These are phyloP conservation scores for Orussus abietinus DNA, from an alignment of 1,140 invertebrate genomes.

Conservation along the genomic window DNA sequence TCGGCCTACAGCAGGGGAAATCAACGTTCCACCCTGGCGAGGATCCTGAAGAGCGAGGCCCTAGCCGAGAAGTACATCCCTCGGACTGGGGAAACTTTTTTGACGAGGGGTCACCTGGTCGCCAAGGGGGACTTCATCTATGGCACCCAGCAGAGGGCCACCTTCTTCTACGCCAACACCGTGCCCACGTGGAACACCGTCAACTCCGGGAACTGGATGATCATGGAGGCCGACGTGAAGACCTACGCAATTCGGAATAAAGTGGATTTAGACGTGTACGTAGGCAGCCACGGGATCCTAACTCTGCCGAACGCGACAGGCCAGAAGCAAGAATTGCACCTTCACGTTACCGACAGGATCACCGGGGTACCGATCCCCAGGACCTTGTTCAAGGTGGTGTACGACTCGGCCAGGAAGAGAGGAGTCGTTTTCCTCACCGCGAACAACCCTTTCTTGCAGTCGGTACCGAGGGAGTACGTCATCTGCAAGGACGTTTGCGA, in stretches of 20 bases:
- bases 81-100: slow-evolving; percentile 29
- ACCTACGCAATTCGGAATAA: slow-evolving; percentile 28
- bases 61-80: slow-evolving; percentile 17
- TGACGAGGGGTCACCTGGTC: slow-evolving; percentile 64
- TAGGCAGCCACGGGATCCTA: slow-evolving; percentile 50
- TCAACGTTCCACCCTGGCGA: slow-evolving; percentile 18
- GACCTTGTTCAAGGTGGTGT: slow-evolving; percentile 59
- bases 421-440: slow-evolving; percentile 59
- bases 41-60: slow-evolving; percentile 18
- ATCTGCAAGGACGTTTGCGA: slow-evolving; percentile 15
- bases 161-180: slow-evolving; percentile 64
- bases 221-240: slow-evolving; percentile 48
- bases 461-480: slow-evolving; percentile 22
- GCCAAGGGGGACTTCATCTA: slow-evolving; percentile 66
- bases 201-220: slow-evolving; percentile 64
- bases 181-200: slow-evolving; percentile 60
- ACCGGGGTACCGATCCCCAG: slow-evolving; percentile 55
- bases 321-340: slow-evolving; percentile 46
- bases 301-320: slow-evolving; percentile 45
- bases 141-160: slow-evolving; percentile 60
- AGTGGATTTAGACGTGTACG: slow-evolving; percentile 49
- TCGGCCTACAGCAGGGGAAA: slow-evolving; percentile 21
- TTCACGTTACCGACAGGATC: slow-evolving; percentile 45
- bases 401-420: slow-evolving; percentile 45
- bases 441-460: slow-evolving; percentile 60